Conservation (phyloP, 64 coral and sea anemone genomes). For the Hydrozoanthus tunicans region DNA sequence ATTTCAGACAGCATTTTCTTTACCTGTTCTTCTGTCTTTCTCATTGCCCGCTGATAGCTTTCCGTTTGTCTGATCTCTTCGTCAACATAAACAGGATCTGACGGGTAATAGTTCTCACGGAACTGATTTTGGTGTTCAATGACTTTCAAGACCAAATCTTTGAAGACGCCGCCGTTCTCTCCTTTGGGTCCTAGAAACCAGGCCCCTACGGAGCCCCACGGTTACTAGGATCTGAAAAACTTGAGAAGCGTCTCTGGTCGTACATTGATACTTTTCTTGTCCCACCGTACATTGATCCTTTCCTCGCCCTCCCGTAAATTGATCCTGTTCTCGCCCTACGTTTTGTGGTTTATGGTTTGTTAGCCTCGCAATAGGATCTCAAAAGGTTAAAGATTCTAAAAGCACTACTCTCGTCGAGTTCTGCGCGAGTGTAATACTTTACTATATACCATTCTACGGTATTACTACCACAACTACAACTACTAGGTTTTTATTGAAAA, state of each 20-base stretch:
- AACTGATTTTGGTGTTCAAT: slow-evolving; percentile 43
- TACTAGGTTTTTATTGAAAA: too few species aligned
- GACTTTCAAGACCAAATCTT: slow-evolving; percentile 30
- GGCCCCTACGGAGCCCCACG: slow-evolving; percentile 53
- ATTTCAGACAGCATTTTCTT: slow-evolving; percentile 61
- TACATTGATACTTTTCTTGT: slow-evolving; percentile 26
- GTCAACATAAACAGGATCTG: slow-evolving; percentile 64
- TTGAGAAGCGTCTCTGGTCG: background rate
- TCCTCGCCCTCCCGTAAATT: background rate
- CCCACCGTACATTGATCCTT: too few species aligned
- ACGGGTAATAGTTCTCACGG: slow-evolving; percentile 68
- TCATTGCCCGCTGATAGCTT: slow-evolving; percentile 50
- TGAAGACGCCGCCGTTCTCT: slow-evolving; percentile 52
- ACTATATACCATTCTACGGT: too few species aligned
- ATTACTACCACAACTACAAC: too few species aligned
- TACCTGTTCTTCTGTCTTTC: slow-evolving; percentile 44
- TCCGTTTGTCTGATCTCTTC: slow-evolving; percentile 63
- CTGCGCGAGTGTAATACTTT: too few species aligned
- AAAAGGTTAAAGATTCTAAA: too few species aligned
- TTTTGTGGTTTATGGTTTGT: background rate
- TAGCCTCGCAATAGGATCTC: background rate
- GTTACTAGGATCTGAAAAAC: background rate
- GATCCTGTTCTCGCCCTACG: background rate
- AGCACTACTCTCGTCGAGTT: too few species aligned
- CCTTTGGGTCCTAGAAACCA: slow-evolving; percentile 68